These are phyloP conservation scores for Myopa tessellatipennis DNA, from an alignment of 2,888 invertebrate species.

Conservation along the genomic window DNA sequence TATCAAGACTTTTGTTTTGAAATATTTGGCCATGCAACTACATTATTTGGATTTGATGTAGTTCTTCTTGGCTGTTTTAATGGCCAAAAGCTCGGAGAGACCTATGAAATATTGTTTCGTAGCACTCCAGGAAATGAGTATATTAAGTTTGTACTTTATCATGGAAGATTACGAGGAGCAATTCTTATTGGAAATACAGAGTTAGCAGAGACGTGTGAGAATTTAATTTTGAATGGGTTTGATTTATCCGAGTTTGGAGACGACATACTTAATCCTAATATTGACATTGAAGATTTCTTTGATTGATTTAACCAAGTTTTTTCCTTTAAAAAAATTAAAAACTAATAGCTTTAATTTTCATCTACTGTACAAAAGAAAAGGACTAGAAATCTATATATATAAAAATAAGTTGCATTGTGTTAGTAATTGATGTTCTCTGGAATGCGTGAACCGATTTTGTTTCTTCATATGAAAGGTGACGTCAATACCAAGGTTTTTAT, in stretches of 20 bases:
- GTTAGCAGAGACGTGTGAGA: conserved; percentile 97
- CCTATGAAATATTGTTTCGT: conserved; percentile 87
- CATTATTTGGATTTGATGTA: conserved; percentile 93
- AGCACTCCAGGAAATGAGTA: conserved; percentile 85
- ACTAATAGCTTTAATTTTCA: too few species aligned
- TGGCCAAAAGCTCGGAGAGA: conserved; percentile 83
- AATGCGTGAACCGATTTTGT: too few species aligned
- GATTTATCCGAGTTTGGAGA: conserved; percentile 90
- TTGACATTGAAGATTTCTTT: conserved; percentile 99
- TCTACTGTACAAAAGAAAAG: too few species aligned
- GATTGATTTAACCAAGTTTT: conserved; percentile 73
- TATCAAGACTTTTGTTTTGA: conserved; percentile 97
- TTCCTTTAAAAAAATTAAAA: too few species aligned
- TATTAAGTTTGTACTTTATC: conserved; percentile 87
- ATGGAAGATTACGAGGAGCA: conserved; percentile 90
- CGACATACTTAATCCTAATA: conserved; percentile 92
- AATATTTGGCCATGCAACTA: conserved; percentile 95
- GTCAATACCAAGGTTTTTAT: too few species aligned
- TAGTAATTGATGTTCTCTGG: too few species aligned
- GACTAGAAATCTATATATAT: too few species aligned
- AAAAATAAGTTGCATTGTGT: too few species aligned
- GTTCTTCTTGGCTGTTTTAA: conserved; percentile 92
- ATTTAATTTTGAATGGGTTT: conserved; percentile 93
- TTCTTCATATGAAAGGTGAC: too few species aligned
- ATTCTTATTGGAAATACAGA: conserved; percentile 97